Conservation (phyloP, 2,797 vertebrate species). For the Oreochromis grahami region DNA sequence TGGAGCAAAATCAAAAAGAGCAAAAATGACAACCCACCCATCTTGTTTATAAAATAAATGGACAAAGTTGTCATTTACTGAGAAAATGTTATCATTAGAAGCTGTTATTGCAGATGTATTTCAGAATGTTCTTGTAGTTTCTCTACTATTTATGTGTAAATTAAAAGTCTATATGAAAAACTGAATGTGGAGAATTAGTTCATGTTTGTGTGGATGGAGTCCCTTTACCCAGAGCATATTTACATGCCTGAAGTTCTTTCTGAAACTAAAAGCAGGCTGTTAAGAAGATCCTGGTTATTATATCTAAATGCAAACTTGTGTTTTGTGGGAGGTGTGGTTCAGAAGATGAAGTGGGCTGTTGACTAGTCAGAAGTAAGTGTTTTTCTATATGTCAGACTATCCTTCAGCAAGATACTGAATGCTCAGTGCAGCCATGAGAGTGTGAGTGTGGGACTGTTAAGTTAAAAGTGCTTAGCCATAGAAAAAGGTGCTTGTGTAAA, state of each 20-base stretch:
- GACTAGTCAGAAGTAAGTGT: background rate
- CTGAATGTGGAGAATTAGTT: background rate
- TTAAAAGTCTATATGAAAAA: conserved; percentile 82
- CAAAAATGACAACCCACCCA: conserved; percentile 19
- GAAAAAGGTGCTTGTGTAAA: background rate
- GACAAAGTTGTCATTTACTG: conserved; percentile 74
- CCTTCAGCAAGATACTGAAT: background rate
- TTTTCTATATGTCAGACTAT: background rate
- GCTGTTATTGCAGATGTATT: conserved; percentile 94
- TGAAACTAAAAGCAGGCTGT: background rate
- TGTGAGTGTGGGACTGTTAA: background rate
- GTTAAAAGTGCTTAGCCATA: background rate
- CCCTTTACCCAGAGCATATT: background rate
- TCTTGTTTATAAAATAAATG: conserved; percentile 78
- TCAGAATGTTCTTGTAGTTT: conserved; percentile 97
- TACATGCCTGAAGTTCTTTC: background rate
- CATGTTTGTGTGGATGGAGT: background rate
- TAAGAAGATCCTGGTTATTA: background rate
- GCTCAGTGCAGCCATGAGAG: background rate
- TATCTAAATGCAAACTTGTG: background rate
- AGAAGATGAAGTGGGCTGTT: background rate
- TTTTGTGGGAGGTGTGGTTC: background rate
- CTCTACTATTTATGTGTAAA: conserved; percentile 98
- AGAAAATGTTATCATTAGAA: conserved; percentile 68
- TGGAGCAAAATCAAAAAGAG: conserved; percentile 36